Evolutionary conservation across 1,140 invertebrate species (phyloP).

Genomic region (Drosophila funebris): DNA sequence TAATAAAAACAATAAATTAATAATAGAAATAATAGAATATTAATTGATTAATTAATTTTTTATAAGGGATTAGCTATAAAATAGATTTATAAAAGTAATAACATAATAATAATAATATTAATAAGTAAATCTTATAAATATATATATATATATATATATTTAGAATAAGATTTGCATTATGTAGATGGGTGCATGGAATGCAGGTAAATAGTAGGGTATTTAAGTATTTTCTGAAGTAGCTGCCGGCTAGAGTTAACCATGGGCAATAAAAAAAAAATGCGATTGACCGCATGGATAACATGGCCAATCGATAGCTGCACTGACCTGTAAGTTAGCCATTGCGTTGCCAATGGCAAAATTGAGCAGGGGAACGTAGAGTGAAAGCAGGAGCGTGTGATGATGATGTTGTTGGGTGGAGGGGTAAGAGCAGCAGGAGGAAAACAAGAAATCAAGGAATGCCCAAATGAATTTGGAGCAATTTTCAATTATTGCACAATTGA

Average conservation of each 20-base stretch:
- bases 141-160: too few relatives aligned
- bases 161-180: not conserved
- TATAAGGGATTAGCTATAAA: too few relatives aligned
- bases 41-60: too few relatives aligned
- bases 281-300: slow-evolving; percentile 16
- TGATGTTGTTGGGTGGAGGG: too few relatives aligned
- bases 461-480: slow-evolving; percentile 80
- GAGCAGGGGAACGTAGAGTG: not conserved
- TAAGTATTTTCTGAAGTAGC: not conserved
- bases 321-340: slow-evolving; percentile 29
- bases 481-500: slow-evolving; percentile 81
- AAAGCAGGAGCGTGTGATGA: too few relatives aligned
- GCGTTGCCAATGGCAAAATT: slow-evolving; percentile 47
- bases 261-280: slow-evolving; percentile 25
- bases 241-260: not conserved
- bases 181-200: not conserved
- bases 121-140: too few relatives aligned
- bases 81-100: too few relatives aligned
- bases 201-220: not conserved
- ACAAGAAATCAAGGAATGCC: slow-evolving; percentile 53
- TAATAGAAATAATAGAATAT: too few relatives aligned
- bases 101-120: too few relatives aligned
- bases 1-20: too few relatives aligned
- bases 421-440: not conserved
- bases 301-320: slow-evolving; percentile 36